Base-by-base conservation (phyloP, 2,113 vertebrate genomes). In the Mola mola region DNA sequence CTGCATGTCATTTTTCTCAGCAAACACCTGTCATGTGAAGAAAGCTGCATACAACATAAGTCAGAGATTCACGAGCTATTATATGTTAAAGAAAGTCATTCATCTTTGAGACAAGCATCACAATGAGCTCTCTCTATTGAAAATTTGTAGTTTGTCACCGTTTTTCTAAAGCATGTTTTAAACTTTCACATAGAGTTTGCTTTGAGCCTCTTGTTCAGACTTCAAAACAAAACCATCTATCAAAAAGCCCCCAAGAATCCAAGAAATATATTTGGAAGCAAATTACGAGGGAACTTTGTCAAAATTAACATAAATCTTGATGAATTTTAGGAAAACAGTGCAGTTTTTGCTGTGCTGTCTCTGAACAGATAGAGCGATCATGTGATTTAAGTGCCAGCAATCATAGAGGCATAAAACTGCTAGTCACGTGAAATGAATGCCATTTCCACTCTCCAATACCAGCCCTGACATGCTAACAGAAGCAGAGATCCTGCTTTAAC, bases 21-120 rank as follows among this genome's bases (percentile, higher is more conserved):
- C 55, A 38, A 66, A 77, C 55, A 75, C 61, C 21, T 66, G 31
- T 11, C 63, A 78, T 70, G 73, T 58, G 80, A 75, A 83, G 28
- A 3, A 2, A 28, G 56, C 36, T 19, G 56, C 43, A 60, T 28
- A 13, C 41, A 44, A 41, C 21, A 49, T 3, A 63, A 49, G 29
- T 3, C 40, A 15, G 40, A 41, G 28, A 58, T 62, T 75, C 65
- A 25, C 16, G 41, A 66, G 48, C 26, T 48, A 36, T 29, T 50
- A 82, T 75, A 76, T 79, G 79, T 13, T 79, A 84, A 75, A 52
- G 26, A 66, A 5, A n/a, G 40, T 17, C 13, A 60, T 60, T 51
- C 52, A 63, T 72, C 47, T 22, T 55, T 28, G 36, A 76, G 53
- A 49, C 42, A 50, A 42, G 57, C 29, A 28, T 56, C 20, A 52